These are phyloP conservation scores for Gambusia yucatana DNA, from an alignment of 2,797 vertebrate genomes.

Conservation along the genomic window DNA sequence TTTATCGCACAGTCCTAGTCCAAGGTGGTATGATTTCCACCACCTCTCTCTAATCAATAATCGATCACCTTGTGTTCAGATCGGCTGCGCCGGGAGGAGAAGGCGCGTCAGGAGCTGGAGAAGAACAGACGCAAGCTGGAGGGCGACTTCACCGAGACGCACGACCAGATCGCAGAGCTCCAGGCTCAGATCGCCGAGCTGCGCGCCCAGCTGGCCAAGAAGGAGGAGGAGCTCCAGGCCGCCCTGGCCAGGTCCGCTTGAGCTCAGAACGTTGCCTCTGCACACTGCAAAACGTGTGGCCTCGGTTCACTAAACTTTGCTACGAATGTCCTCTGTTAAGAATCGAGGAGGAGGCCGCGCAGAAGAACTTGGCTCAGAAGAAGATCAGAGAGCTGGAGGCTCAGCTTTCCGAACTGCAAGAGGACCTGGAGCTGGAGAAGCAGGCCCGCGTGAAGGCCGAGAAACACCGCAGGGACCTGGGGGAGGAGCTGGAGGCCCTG, in stretches of 20 bases:
- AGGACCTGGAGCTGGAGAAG: conserved; percentile 95
- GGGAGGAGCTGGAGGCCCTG: conserved; percentile 95
- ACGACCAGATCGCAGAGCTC: conserved; percentile 94
- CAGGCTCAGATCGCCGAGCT: conserved; percentile 98
- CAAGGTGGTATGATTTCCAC: background rate
- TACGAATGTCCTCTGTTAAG: conserved; percentile 64
- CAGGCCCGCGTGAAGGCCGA: conserved; percentile 91
- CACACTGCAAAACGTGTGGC: background rate
- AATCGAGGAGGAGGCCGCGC: conserved; percentile 94
- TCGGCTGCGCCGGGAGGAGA: conserved; percentile 95
- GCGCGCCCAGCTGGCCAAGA: conserved; percentile 94
- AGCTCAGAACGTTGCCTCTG: background rate
- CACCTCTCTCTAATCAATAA: background rate
- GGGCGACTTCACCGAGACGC: conserved; percentile 91
- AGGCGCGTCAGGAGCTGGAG: conserved; percentile 93
- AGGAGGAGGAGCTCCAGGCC: conserved; percentile 96
- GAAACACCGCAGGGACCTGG: conserved; percentile 94
- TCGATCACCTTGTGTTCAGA: conserved; percentile 75
- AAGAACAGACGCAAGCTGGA: conserved; percentile 97
- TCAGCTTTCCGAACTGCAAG: conserved; percentile 94
- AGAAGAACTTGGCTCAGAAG: conserved; percentile 96
- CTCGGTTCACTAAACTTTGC: background rate
- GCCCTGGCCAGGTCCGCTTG: conserved; percentile 89
- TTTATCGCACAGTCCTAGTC: too few relatives aligned
- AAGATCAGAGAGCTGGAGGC: conserved; percentile 97